Evolutionary conservation across 2,113 vertebrate species (phyloP), one percentile per base, ranked within the genome.

Genomic region (Aplodontia rufa): DNA sequence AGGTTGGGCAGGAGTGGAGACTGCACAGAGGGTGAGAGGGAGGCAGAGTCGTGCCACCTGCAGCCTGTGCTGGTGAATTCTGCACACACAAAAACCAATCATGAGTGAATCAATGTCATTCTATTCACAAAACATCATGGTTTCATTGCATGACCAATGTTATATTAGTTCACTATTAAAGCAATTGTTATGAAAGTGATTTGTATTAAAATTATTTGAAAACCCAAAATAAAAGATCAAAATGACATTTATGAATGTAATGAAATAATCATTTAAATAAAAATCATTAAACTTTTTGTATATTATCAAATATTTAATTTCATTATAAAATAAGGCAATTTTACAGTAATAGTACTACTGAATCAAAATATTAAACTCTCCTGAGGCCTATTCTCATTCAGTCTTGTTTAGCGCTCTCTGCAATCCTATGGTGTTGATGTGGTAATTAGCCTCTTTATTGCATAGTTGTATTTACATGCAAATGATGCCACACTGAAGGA

Each of bases 1-100:
- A 19, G 3, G 1, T 1, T 24, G 8, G 1, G 4, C 12, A 1
- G 6, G 40, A 28, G 2, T 0, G 13, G 35, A 45, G 3, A 10
- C 3, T 0, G 0, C 40, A 53, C 17, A 0, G 2, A n/a, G 9
- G 12, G 3, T 1, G 2, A 0, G 0, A 47, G 26, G 16, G 37
- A 84, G 40, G 12, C 32, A 22, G 5, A 30, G 26, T n/a, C 37
- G 9, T 32, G 42, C 28, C 5, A 24, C 40, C 51, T 49, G 3
- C 22, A 22, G 6, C 20, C 6, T 26, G n/a, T 53, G 10, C n/a
- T 14, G 19, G 14, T 51, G 16, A 7, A 35, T n/a, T 28, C 17
- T n/a, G n/a, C n/a, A n/a, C n/a, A n/a, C n/a, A n/a, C 26, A 5
- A 68, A 92, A 89, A 80, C 20, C 60, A 71, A 42, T 16, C 24